Evolutionary conservation across 1,140 invertebrate species (phyloP).

Genomic region (Cydia amplana): DNA sequence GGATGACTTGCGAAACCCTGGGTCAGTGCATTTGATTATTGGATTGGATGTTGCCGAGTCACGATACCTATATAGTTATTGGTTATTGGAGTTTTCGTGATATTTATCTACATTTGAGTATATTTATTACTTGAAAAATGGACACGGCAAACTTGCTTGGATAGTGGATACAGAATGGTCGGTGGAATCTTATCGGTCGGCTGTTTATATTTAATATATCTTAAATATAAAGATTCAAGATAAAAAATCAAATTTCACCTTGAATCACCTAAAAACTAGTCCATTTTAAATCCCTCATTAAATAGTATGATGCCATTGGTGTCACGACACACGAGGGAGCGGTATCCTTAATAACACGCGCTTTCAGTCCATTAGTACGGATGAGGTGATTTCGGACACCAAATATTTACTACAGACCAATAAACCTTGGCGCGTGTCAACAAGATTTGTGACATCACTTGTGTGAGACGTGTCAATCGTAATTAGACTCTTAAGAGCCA

Average conservation of each 20-base stretch:
- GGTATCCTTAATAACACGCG: constrained; percentile 26
- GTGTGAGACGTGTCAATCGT: neutral
- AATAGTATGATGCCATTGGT: constrained; percentile 19
- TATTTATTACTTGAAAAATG: too few species aligned
- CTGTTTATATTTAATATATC: too few species aligned
- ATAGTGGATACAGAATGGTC: too few species aligned
- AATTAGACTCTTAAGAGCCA: neutral
- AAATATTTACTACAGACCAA: constrained; percentile 27
- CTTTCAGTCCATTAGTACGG: constrained; percentile 21
- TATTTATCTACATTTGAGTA: neutral
- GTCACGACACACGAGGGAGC: neutral
- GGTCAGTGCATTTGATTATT: constrained; percentile 13
- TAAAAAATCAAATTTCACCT: too few species aligned
- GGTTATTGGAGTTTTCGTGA: neutral
- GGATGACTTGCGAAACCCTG: constrained; percentile 1
- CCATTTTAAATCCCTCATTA: constrained; percentile 5
- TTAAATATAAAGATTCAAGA: too few species aligned
- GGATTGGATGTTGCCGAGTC: neutral
- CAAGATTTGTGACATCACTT: constrained; percentile 27
- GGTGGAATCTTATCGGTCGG: too few species aligned
- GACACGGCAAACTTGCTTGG: too few species aligned
- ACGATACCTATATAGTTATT: neutral
- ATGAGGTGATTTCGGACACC: neutral
- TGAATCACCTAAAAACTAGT: too few species aligned
- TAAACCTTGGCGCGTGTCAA: constrained; percentile 27